These are phyloP conservation scores for Dendrocopos noguchii DNA, from an alignment of 2,113 vertebrate species.

Conservation along the genomic window DNA sequence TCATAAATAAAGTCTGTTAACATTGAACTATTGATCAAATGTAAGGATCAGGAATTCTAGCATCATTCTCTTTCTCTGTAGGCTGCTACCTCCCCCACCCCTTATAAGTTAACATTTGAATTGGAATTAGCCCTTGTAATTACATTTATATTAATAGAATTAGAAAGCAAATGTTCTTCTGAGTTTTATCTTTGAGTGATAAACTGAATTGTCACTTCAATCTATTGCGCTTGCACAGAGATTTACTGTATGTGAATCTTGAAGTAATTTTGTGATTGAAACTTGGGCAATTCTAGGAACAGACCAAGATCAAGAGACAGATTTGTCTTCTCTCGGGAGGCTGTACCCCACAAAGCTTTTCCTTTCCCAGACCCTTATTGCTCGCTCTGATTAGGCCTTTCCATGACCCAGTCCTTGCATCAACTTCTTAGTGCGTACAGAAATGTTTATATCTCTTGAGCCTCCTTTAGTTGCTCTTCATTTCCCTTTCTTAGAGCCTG, in stretches of 20 bases:
- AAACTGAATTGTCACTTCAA: slow-evolving; percentile 71
- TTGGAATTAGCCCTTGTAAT: slow-evolving; percentile 71
- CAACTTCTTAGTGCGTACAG: not conserved
- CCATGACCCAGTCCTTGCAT: not conserved
- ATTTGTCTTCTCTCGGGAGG: slow-evolving; percentile 12
- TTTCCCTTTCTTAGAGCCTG: slow-evolving; percentile 53
- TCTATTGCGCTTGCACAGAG: slow-evolving; percentile 50
- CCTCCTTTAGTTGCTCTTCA: slow-evolving; percentile 32
- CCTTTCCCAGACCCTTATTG: not conserved
- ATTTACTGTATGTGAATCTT: slow-evolving; percentile 48
- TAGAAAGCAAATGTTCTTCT: slow-evolving; percentile 67
- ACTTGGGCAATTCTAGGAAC: not conserved
- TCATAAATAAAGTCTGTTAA: slow-evolving; percentile 57
- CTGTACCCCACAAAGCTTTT: not conserved
- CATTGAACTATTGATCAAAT: slow-evolving; percentile 50
- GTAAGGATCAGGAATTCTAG: slow-evolving; percentile 26
- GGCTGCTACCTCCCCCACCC: slow-evolving; percentile 34
- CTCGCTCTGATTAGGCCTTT: not conserved
- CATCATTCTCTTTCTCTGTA: not conserved
- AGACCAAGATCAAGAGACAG: slow-evolving; percentile 2
- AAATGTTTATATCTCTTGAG: slow-evolving; percentile 37
- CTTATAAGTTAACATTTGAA: slow-evolving; percentile 69
- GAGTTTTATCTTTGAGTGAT: slow-evolving; percentile 72
- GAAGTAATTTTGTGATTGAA: slow-evolving; percentile 32
- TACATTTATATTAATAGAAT: slow-evolving; percentile 73